Evolutionary conservation across 1,140 invertebrate genomes (phyloP).

Genomic region (Galleria mellonella): DNA sequence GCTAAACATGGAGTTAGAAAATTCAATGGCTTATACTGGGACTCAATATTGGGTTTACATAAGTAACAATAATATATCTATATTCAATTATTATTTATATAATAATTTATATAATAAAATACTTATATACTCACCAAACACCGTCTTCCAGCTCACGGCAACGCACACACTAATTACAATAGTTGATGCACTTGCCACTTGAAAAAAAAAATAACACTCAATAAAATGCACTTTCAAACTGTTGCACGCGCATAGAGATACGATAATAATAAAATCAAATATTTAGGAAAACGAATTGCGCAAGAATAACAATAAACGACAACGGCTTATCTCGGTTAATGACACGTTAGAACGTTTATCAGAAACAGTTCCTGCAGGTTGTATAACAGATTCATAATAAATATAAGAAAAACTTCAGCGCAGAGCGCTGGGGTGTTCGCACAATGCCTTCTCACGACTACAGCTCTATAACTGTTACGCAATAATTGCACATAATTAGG

Average conservation of each 20-base stretch:
- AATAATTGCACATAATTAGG: slow-evolving; percentile 17
- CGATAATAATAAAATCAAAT: background rate
- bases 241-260: background rate
- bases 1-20: too few relatives aligned
- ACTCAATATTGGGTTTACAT: too few relatives aligned
- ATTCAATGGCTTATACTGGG: too few relatives aligned
- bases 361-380: slow-evolving; percentile 10
- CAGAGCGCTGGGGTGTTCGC: background rate
- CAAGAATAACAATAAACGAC: too few relatives aligned
- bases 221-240: slow-evolving; percentile 5
- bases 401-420: slow-evolving; percentile 7
- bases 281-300: too few relatives aligned
- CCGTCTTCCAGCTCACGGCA: too few relatives aligned
- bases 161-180: too few relatives aligned
- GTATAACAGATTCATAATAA: slow-evolving; percentile 14
- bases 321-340: background rate
- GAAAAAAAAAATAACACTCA: background rate
- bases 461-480: slow-evolving; percentile 9
- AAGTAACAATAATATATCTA: too few relatives aligned
- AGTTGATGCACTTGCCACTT: too few relatives aligned
- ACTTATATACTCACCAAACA: too few relatives aligned
- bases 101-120: too few relatives aligned
- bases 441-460: slow-evolving; percentile 12
- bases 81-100: too few relatives aligned
- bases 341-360: background rate